Percentiles rank a stretch among this genome's conserved stretches.
Conservation (phyloP, 2,888 invertebrate genomes). For the Nymphalis c-album region DNA sequence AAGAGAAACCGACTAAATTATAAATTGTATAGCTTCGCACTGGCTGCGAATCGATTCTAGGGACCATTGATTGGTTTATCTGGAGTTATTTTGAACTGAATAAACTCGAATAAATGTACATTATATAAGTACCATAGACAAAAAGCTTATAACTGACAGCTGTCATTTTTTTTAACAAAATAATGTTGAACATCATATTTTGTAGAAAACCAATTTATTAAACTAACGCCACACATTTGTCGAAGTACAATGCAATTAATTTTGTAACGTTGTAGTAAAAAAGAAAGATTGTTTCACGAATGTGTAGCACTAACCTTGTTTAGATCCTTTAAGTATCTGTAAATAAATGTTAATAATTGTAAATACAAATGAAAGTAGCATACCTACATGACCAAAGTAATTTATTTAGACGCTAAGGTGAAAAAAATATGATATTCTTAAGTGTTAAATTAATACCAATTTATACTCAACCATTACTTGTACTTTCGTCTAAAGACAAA, state of each 20-base stretch:
- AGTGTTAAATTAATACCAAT: neutral
- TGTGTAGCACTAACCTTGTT: conserved; percentile 9
- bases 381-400: conserved; percentile 34
- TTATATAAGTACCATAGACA: neutral
- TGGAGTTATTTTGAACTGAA: neutral
- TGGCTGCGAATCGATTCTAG: neutral
- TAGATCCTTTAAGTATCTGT: conserved; percentile 27
- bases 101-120: neutral
- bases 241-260: too few relatives aligned
- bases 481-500: too few relatives aligned
- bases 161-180: neutral
- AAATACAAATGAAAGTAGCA: conserved; percentile 15
- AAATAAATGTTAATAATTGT: conserved; percentile 38
- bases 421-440: conserved; percentile 6
- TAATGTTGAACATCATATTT: neutral
- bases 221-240: too few relatives aligned
- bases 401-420: conserved; percentile 27
- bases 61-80: conserved; percentile 4
- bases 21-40: conserved; percentile 44
- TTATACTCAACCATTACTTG: too few relatives aligned
- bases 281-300: neutral
- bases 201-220: neutral
- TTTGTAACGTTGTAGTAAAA: neutral
- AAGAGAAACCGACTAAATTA: conserved; percentile 71
- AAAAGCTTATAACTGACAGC: neutral